Conservation (phyloP, 2,888 invertebrate species). For the Caenorhabditis plicata region DNA sequence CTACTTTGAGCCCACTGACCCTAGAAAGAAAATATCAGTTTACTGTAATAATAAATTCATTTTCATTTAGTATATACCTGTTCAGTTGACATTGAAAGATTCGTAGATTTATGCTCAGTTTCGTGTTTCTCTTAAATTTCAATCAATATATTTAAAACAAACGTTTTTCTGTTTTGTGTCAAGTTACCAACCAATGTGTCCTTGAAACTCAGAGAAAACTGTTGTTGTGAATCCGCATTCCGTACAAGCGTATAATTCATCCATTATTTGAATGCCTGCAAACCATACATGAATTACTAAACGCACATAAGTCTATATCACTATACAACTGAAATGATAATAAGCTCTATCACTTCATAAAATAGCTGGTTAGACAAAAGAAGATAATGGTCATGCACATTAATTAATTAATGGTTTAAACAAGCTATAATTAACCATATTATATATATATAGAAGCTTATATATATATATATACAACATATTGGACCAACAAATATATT, state of each 20-base stretch:
- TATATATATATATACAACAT: too few relatives aligned
- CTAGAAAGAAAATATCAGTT: conserved; percentile 7
- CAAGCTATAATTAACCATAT: too few relatives aligned
- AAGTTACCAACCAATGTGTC: conserved; percentile 56
- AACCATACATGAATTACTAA: conserved; percentile 14
- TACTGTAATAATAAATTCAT: too few relatives aligned
- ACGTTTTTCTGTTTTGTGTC: conserved; percentile 14
- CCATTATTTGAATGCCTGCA: conserved; percentile 41
- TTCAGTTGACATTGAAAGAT: conserved; percentile 35
- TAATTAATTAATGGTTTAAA: too few relatives aligned
- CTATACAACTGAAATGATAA: too few relatives aligned
- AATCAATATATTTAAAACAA: conserved; percentile 3
- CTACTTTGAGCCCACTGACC: conserved; percentile 40
- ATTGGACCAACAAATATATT: too few relatives aligned
- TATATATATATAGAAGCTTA: too few relatives aligned
- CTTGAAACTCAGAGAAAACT: conserved; percentile 50
- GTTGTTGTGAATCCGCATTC: conserved; percentile 62
- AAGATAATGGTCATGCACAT: neutral
- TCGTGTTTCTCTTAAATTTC: conserved; percentile 43
- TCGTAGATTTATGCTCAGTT: conserved; percentile 38
- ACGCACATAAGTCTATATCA: too few relatives aligned
- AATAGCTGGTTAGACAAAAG: neutral
- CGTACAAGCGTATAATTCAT: conserved; percentile 55
- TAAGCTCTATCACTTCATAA: too few relatives aligned
- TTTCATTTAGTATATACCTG: conserved; percentile 26